Conservation (phyloP, 2,888 invertebrate genomes). For the Eupithecia dodoneata region DNA sequence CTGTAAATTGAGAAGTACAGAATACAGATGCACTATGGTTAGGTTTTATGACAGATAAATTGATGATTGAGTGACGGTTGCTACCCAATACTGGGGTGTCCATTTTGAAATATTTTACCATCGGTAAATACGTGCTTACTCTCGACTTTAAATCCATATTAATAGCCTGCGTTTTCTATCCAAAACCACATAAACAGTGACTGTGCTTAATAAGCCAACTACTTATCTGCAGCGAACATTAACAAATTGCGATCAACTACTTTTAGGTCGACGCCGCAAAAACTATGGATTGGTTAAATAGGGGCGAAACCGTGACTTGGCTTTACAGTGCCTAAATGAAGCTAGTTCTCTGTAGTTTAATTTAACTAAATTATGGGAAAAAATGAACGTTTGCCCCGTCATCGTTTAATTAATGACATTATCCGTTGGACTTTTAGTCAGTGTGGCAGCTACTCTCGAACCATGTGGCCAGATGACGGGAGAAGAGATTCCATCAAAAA, state of each 20-base stretch:
- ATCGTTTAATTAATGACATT: too few species aligned
- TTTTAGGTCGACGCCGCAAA: conserved; percentile 40
- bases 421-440: too few species aligned
- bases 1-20: conserved; percentile 12
- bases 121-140: not conserved
- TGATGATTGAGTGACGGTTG: not conserved
- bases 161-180: not conserved
- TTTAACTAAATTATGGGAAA: not conserved
- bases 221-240: conserved; percentile 38
- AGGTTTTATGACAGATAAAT: conserved; percentile 17
- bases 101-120: not conserved
- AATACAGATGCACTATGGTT: conserved; percentile 11
- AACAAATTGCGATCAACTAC: conserved; percentile 41
- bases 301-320: conserved; percentile 5
- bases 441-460: too few species aligned
- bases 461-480: too few species aligned
- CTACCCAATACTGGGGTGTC: not conserved
- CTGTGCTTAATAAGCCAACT: conserved; percentile 33
- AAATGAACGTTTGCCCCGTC: too few species aligned
- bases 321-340: conserved; percentile 15
- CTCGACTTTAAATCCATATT: not conserved
- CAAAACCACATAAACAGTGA: conserved; percentile 25
- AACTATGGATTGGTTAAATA: conserved; percentile 41
- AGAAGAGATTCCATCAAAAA: too few species aligned
- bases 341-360: not conserved